Evolutionary conservation across 2,113 vertebrate species (phyloP), one percentile per base, ranked within the genome.

Genomic region (Zosterops japonicus): DNA sequence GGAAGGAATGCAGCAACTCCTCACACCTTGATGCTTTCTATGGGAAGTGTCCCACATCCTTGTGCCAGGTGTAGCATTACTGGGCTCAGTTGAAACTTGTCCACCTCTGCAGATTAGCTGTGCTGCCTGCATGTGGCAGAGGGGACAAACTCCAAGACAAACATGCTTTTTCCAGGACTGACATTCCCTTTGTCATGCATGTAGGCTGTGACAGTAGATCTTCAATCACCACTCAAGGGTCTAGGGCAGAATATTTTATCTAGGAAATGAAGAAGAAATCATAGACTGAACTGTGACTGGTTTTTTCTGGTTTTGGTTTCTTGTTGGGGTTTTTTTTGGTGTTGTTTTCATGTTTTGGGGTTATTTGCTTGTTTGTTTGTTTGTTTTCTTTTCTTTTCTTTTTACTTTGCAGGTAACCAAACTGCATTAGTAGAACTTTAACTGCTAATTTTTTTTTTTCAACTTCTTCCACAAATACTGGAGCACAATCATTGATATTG

Each of bases 1-100:
- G 69, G 69, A 75, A 83, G 67, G 84, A 94, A 95, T 89, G 81
- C 50, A 88, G 33, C 29, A 85, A 85, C 76, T 95, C 61, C 79
- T 91, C 90, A 87, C 63, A 74, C 82, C 59, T 87, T 5, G 0
- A 29, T 83, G 67, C 70, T 88, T 82, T 85, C 75, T 59, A 90
- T 21, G 27, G 36, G 16, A 53, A 39, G 59, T 80, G 53, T 85
- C 95, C 36, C 55, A 75, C 44, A 41, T 72, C n/a, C 31, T 31
- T 65, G 31, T 74, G 50, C 68, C 72, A 72, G 77, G 59, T 64
- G 22, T 42, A 29, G 19, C 22, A 7, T 28, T 83, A 13, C 53
- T 50, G 41, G 41, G 61, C 41, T 87, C n/a, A 6, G n/a, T 6
- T 50, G 46, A 74, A 91, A 16, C 55, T 70, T 87, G 36, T 31